These are phyloP conservation scores for Pseudococcus viburni DNA, from an alignment of 2,888 invertebrate genomes.

Conservation along the genomic window DNA sequence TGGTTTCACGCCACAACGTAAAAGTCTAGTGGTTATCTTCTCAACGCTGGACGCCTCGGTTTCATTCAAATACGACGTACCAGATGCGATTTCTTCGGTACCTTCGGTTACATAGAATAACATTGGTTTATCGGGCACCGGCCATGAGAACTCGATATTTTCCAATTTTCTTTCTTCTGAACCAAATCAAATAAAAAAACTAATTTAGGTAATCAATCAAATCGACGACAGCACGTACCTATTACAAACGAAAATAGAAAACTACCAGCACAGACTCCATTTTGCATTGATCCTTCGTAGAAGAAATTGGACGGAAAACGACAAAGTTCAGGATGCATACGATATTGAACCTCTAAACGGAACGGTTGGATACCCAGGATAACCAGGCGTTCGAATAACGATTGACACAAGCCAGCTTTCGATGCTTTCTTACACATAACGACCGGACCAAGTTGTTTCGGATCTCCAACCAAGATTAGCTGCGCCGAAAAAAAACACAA, in stretches of 20 bases:
- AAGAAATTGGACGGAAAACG: conserved; percentile 99
- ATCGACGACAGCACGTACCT: neutral
- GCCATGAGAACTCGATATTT: conserved; percentile 98
- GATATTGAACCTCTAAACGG: conserved; percentile 96
- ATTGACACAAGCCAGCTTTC: conserved; percentile 95
- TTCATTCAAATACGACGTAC: conserved; percentile 97
- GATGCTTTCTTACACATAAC: conserved; percentile 99
- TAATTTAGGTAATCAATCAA: neutral
- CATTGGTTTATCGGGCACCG: conserved; percentile 95
- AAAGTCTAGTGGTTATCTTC: conserved; percentile 94
- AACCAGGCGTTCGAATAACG: conserved; percentile 96
- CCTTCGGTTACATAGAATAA: conserved; percentile 99
- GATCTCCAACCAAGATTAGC: conserved; percentile 97
- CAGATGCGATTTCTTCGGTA: conserved; percentile 98
- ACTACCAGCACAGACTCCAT: conserved; percentile 92
- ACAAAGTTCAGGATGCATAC: conserved; percentile 98
- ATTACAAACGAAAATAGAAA: neutral
- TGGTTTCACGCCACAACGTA: conserved; percentile 95
- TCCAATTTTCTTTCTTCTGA: conserved; percentile 88
- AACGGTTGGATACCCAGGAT: conserved; percentile 97
- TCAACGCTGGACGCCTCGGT: conserved; percentile 99
- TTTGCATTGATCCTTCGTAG: conserved; percentile 98
- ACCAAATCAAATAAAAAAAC: neutral
- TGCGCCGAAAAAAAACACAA: conserved; percentile 69
- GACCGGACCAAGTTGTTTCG: conserved; percentile 98